A percentile compares a stretch with the other conserved stretches of the same genome.
Conservation (phyloP, 2,797 vertebrate species). For the Sylvilagus floridanus region DNA sequence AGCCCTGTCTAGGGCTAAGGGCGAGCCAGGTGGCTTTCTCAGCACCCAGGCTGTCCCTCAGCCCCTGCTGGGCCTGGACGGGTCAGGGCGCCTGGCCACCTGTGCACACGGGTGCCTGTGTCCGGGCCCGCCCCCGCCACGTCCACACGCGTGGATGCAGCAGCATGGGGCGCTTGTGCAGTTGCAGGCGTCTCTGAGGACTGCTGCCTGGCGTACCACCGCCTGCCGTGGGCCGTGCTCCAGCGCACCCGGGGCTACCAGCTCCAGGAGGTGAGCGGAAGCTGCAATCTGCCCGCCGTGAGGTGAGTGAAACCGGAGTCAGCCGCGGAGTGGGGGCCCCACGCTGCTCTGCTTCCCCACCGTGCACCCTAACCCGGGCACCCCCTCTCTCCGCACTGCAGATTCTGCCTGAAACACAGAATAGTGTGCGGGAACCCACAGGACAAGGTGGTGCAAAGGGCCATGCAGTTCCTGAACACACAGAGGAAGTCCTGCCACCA, state of each 20-base stretch:
- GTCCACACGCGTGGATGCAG: rapidly evolving
- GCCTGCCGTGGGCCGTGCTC: rapidly evolving
- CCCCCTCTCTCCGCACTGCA: background rate
- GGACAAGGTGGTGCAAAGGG: background rate
- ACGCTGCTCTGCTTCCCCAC: rapidly evolving
- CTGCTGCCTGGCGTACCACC: constrained; percentile 77
- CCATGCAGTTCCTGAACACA: background rate
- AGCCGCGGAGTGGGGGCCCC: too few relatives aligned
- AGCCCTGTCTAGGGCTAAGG: too few relatives aligned
- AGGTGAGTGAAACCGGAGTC: constrained; percentile 65
- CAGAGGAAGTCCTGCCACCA: rapidly evolving
- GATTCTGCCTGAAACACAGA: constrained; percentile 59
- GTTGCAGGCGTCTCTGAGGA: constrained; percentile 68
- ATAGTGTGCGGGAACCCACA: constrained; percentile 66
- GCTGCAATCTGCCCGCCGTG: constrained; percentile 79
- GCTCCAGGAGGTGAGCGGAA: constrained; percentile 74
- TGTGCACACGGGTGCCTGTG: too few relatives aligned
- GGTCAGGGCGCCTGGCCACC: too few relatives aligned
- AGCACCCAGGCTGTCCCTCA: too few relatives aligned
- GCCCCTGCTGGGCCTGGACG: too few relatives aligned
- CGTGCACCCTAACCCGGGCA: background rate
- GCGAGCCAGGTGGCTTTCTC: too few relatives aligned
- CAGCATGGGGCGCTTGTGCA: background rate
- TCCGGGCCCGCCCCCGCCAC: too few relatives aligned
- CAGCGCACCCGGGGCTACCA: rapidly evolving